Base-by-base conservation (phyloP, 2,888 invertebrate genomes). In the Acanthopleura granulata region DNA sequence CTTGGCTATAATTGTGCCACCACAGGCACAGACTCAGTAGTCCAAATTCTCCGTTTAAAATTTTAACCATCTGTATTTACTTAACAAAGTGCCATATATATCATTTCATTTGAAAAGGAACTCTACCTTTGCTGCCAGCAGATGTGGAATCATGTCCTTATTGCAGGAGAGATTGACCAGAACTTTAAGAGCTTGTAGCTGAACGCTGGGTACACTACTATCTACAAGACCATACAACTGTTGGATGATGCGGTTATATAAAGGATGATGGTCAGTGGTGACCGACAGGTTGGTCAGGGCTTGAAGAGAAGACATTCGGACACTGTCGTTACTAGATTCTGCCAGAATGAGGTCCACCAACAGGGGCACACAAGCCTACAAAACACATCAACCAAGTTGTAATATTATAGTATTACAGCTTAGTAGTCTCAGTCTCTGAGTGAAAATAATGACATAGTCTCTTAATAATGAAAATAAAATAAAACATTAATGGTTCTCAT, bases 91-190 rank as follows among this genome's bases (percentile, higher is more conserved):
- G n/a, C n/a, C n/a, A n/a, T n/a, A n/a, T n/a, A n/a, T n/a, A n/a
- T 40, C 40, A 40, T 3, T 40, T 40, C 4, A 3, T 40, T 40
- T 40, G 40, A 40, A 40, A 9, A 40, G 40, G 66, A 12, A 66
- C 29, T 22, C 80, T 86, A 93, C 93, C 91, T 93, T 92, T 62
- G 93, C 92, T 77, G 93, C 93, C 72, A 93, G 87, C 57, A 93
- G 88, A 82, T 92, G 91, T 12, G 93, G 93, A 70, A 93, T 92
- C 91, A 93, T 92, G 77, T 92, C 92, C 78, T 92, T 90, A 87
- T 93, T 93, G 78, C 92, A 92, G 15, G 93, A 92, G 9, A 93
- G 87, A 86, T 93, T 93, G 74, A 93, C 92, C 62, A 93, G 90
- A 49, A 93, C 89, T 81, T 92, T 92, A 27, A 93, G 88, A 1